Conservation (phyloP, 2,888 invertebrate species). For the Apamea crenata region DNA sequence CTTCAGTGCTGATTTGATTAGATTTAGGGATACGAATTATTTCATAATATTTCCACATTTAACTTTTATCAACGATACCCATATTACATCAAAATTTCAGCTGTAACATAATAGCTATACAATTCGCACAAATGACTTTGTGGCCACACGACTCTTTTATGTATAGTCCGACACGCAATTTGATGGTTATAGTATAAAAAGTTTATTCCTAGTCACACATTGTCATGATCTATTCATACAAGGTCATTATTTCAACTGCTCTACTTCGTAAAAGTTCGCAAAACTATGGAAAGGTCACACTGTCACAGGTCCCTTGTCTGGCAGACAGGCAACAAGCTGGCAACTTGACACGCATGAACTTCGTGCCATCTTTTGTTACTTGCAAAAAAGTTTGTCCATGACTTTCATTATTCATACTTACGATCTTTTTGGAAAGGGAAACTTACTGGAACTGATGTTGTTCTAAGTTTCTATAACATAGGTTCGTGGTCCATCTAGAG, state of each 20-base stretch:
- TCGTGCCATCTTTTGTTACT: slow-evolving; percentile 33
- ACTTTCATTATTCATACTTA: slow-evolving; percentile 12
- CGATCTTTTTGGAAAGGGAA: background rate
- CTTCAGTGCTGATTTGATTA: background rate
- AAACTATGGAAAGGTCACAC: slow-evolving; percentile 42
- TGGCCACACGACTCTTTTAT: too few relatives aligned
- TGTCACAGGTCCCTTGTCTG: slow-evolving; percentile 25
- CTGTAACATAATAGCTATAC: background rate
- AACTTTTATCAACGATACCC: background rate
- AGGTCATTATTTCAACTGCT: slow-evolving; percentile 29
- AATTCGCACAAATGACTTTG: background rate
- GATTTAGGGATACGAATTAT: background rate
- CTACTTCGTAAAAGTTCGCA: slow-evolving; percentile 38
- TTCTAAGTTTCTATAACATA: background rate
- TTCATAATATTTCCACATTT: slow-evolving; percentile 4
- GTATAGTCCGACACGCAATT: background rate
- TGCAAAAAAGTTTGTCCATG: slow-evolving; percentile 1
- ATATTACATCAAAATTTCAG: background rate
- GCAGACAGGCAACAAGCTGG: slow-evolving; percentile 9
- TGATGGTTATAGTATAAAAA: slow-evolving; percentile 8
- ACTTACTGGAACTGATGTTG: background rate
- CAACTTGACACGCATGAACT: slow-evolving; percentile 25
- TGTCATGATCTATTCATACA: slow-evolving; percentile 21
- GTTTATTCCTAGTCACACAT: slow-evolving; percentile 1
- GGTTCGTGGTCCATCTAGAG: background rate